These are phyloP conservation scores for Lathamus discolor DNA, from an alignment of 2,113 vertebrate species.

Conservation along the genomic window DNA sequence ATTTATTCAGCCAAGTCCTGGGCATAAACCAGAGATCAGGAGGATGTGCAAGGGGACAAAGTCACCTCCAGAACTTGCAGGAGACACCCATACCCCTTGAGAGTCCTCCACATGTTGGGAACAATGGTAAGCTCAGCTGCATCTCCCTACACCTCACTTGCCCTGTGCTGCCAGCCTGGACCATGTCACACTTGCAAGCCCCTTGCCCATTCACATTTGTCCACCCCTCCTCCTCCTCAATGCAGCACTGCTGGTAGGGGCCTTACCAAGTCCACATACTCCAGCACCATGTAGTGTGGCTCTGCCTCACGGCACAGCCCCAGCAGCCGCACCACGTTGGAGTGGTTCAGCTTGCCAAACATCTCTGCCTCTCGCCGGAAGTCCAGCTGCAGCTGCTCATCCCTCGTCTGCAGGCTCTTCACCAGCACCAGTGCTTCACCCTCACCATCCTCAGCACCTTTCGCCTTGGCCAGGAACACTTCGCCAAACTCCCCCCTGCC, in stretches of 20 bases:
- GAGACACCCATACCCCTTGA: background rate
- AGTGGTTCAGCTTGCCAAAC: slow-evolving; percentile 92
- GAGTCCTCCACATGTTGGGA: background rate
- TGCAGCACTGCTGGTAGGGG: background rate
- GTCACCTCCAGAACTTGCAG: background rate
- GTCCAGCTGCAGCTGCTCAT: slow-evolving; percentile 89
- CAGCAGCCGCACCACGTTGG: slow-evolving; percentile 86
- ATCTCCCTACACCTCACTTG: background rate
- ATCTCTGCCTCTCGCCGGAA: slow-evolving; percentile 93
- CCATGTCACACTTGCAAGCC: background rate
- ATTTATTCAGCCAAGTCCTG: background rate
- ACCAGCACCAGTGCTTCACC: slow-evolving; percentile 89
- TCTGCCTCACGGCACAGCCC: slow-evolving; percentile 90
- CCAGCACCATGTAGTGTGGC: slow-evolving; percentile 93
- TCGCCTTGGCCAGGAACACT: slow-evolving; percentile 93
- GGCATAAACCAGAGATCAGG: background rate
- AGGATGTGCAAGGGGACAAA: background rate
- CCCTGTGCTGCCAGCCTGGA: background rate
- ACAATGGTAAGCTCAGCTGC: background rate
- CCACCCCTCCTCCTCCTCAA: background rate
- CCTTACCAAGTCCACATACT: slow-evolving; percentile 95
- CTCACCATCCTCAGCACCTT: slow-evolving; percentile 81
- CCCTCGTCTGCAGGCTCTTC: slow-evolving; percentile 90
- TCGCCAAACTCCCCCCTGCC: slow-evolving; percentile 95
- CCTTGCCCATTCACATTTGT: too few species aligned